Base-by-base conservation (phyloP, 2,888 invertebrate genomes). In the Melanostoma mellinum region DNA sequence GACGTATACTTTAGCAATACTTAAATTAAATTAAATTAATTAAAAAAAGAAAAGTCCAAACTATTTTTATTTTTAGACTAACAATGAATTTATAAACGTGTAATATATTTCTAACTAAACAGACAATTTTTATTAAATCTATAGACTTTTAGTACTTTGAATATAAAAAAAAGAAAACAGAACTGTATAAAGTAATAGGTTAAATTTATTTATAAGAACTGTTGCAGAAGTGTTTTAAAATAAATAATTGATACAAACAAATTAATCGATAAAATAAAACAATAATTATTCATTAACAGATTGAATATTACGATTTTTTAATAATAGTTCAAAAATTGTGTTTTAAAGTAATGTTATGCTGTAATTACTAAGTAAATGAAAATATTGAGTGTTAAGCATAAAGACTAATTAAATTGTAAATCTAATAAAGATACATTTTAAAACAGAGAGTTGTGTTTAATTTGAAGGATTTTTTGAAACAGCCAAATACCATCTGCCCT, bases 351-450 rank as follows among this genome's bases (percentile, higher is more conserved):
- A 72, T 76, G 85, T 85, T 80, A 85, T 76, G 76, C 69, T 69
- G 74, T 72, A 85, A 80, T 80, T 68, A 60, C 52, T 56, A 75
- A 80, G 60, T 50, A 75, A 85, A 76, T 61, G 67, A 71, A 84
- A 84, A 67, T 79, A 84, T 84, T 84, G 79, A 72, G 84, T 79
- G 84, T 79, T 79, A 84, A 71, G 78, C 46, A 84, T 79, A 71
- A 84, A 84, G 79, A 79, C 84, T 84, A 84, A 84, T 79, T 75
- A 67, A 67, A 79, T 56, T 84, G 79, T 84, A 84, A 78, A 84
- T 84, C 74, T 67, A 84, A 84, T 79, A 75, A 84, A 84, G 36
- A 55, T 67, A 60, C 30, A 67, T 79, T 84, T 71, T 55, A 76
- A 76, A 81, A 65, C 10, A 65, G 38, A 61, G 33, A 20, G 33